phyloP scores from a whole-genome alignment of 2,797 vertebrate species.

The Selene dorsalis region DNA sequence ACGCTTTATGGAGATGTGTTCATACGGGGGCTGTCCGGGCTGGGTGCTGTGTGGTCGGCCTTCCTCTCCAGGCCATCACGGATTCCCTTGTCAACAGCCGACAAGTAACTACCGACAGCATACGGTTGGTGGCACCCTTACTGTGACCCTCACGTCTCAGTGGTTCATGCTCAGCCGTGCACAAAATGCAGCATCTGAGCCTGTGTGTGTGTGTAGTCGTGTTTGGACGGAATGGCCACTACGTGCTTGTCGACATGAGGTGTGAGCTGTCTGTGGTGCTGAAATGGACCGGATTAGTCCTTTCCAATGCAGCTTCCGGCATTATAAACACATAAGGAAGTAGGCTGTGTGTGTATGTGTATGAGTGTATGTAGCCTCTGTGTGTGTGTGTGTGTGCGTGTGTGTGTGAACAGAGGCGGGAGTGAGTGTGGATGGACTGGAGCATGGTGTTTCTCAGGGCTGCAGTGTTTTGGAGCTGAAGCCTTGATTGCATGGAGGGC shows the following conservation, averaged over 20 bases:
- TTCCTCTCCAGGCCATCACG: slow-evolving; percentile 71
- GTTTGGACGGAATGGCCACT: slow-evolving; percentile 5
- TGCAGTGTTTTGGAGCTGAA: slow-evolving; percentile 41
- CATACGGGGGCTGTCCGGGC: background rate
- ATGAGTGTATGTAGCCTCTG: slow-evolving; percentile 13
- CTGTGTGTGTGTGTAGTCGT: background rate
- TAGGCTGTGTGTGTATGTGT: slow-evolving; percentile 19
- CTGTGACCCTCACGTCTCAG: slow-evolving; percentile 69
- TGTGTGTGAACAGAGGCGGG: slow-evolving; percentile 12
- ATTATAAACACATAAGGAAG: slow-evolving; percentile 20
- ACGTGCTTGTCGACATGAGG: background rate
- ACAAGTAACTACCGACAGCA: slow-evolving; percentile 66
- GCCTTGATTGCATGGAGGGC: slow-evolving; percentile 62
- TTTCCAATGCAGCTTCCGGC: slow-evolving; percentile 42
- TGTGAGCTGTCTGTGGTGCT: slow-evolving; percentile 31
- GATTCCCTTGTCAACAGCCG: slow-evolving; percentile 71
- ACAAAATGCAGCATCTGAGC: slow-evolving; percentile 51
- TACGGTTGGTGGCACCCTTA: slow-evolving; percentile 70
- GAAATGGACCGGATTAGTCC: slow-evolving; percentile 32
- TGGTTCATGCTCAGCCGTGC: slow-evolving; percentile 63
- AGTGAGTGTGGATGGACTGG: background rate
- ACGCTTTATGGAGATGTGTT: slow-evolving; percentile 5
- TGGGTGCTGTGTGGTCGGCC: slow-evolving; percentile 60
- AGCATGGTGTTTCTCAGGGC: background rate
- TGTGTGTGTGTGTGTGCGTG: slow-evolving; percentile 27